A percentile compares a stretch with the other conserved stretches of the same genome.
phyloP scores from a whole-genome alignment of 2,113 vertebrate species.

The Sminthopsis crassicaudata region DNA sequence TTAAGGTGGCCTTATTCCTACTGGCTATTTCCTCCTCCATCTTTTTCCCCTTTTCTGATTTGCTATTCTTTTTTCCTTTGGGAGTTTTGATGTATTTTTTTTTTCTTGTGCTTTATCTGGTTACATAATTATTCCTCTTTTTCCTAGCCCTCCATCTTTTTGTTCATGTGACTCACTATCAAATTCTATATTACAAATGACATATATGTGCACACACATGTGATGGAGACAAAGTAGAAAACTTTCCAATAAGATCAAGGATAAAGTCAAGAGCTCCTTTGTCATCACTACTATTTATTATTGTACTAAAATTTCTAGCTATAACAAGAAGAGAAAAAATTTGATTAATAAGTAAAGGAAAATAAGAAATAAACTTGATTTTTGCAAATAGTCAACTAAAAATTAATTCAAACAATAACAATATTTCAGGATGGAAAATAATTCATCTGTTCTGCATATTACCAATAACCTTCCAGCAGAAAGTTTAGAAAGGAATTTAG shows the following conservation, averaged over 20 bases:
- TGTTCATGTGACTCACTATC: not conserved
- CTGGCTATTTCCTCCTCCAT: not conserved
- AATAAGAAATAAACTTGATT: not conserved
- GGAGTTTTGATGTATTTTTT: not conserved
- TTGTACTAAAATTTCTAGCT: not conserved
- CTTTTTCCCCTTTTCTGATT: not conserved
- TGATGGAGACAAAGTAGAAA: not conserved
- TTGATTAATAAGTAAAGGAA: not conserved
- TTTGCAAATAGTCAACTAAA: not conserved
- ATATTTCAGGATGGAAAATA: not conserved
- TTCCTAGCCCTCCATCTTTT: not conserved
- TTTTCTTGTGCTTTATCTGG: not conserved
- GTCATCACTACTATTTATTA: not conserved
- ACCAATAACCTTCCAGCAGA: not conserved
- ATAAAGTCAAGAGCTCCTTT: not conserved
- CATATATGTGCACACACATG: not conserved
- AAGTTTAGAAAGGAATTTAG: not conserved
- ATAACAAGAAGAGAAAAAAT: not conserved
- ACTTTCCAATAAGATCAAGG: not conserved
- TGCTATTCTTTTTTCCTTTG: not conserved
- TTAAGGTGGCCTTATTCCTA: not conserved
- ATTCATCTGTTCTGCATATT: not conserved
- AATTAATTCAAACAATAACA: not conserved
- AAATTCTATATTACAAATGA: not conserved
- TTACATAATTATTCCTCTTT: not conserved